Evolutionary conservation across 2,888 invertebrate genomes (phyloP).

Genomic region (Tenthredo mesomela): DNA sequence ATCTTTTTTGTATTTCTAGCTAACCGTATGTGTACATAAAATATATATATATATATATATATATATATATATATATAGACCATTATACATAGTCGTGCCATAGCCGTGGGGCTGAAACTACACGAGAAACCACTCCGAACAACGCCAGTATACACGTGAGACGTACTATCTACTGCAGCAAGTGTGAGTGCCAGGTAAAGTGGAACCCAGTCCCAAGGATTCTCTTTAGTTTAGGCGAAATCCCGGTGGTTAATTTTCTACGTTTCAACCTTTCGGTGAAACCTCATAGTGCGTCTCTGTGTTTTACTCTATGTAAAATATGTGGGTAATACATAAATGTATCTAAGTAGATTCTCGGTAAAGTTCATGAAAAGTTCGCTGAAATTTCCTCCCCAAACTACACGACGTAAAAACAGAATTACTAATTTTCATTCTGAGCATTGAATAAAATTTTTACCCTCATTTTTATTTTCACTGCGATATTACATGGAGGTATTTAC

Average conservation of each 20-base stretch:
- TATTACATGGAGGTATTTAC: slow-evolving; percentile 30
- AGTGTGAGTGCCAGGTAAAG: slow-evolving; percentile 46
- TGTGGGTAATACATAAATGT: background rate
- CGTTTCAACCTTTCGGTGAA: slow-evolving; percentile 29
- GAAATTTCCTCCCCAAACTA: background rate
- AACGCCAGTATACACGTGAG: slow-evolving; percentile 47
- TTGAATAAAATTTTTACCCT: slow-evolving; percentile 13
- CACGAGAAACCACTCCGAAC: slow-evolving; percentile 49
- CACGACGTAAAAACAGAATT: background rate
- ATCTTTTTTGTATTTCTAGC: slow-evolving; percentile 1
- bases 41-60: background rate
- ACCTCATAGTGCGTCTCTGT: slow-evolving; percentile 1
- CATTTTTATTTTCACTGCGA: background rate
- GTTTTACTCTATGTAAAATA: slow-evolving; percentile 14
- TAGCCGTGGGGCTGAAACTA: slow-evolving; percentile 27
- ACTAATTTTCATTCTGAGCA: background rate
- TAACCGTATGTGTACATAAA: slow-evolving; percentile 8
- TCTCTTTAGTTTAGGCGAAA: slow-evolving; percentile 31
- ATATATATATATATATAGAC: background rate
- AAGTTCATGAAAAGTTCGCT: background rate
- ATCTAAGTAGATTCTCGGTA: background rate
- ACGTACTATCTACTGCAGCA: slow-evolving; percentile 45
- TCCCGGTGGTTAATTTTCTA: slow-evolving; percentile 37
- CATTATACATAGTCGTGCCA: slow-evolving; percentile 17
- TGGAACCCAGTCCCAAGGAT: slow-evolving; percentile 36